phyloP scores from a whole-genome alignment of 92 coral and sea anemone genomes.

The Siderastrea radians region DNA sequence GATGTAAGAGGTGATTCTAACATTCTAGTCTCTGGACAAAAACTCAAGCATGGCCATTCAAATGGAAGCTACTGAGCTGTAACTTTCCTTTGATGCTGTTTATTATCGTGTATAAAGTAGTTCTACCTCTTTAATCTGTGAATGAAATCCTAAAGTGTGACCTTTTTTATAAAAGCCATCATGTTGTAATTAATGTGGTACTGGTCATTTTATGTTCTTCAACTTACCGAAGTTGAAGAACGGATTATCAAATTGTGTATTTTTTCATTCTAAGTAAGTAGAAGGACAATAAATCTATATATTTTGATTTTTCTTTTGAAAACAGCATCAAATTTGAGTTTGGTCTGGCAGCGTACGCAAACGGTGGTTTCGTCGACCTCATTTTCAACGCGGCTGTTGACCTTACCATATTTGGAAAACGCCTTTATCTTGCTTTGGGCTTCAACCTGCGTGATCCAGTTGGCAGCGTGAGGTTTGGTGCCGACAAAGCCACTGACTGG shows the following conservation, averaged over 20 bases:
- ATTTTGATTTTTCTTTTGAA: background rate
- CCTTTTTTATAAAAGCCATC: no score
- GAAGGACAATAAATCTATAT: background rate
- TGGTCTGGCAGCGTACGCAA: conserved; percentile 76
- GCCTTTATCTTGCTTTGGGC: conserved; percentile 77
- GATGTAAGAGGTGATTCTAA: no score
- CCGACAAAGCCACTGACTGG: conserved; percentile 77
- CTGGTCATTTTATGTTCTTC: no score
- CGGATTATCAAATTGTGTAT: background rate
- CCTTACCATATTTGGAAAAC: conserved; percentile 94
- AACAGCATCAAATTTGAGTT: conserved; percentile 93
- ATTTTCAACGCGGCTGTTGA: conserved; percentile 95
- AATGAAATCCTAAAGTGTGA: no score
- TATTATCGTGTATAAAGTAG: no score
- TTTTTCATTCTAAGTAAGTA: background rate
- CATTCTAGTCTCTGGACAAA: no score
- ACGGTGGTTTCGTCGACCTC: conserved; percentile 60
- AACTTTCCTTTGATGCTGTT: no score
- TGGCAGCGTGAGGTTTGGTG: conserved; percentile 75
- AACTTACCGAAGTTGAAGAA: no score
- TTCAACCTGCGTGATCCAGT: conserved; percentile 80
- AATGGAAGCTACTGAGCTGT: no score
- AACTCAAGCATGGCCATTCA: no score
- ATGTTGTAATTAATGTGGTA: no score
- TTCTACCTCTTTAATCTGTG: no score